A percentile compares a stretch with the other conserved stretches of the same genome.
Evolutionary conservation across 2,888 invertebrate genomes (phyloP).

Genomic region (Cataglyphis cursor): DNA sequence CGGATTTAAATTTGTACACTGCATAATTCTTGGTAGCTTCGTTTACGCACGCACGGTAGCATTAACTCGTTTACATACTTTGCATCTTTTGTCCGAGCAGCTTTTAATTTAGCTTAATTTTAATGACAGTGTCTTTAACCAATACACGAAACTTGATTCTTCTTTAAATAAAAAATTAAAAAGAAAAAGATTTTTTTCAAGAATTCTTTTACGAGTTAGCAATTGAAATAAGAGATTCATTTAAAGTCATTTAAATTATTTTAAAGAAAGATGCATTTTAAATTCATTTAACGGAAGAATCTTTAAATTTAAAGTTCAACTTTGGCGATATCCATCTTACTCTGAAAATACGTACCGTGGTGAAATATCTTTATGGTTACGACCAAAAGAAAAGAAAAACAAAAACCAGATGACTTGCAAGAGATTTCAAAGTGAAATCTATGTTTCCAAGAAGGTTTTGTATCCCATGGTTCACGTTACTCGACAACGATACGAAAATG

Average conservation of each 20-base stretch:
- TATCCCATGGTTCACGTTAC: not conserved
- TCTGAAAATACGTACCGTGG: not conserved
- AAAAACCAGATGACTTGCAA: conserved; percentile 5
- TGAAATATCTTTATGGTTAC: not conserved
- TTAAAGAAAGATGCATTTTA: not conserved
- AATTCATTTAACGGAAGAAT: not conserved
- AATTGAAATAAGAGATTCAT: not conserved
- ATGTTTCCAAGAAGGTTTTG: not conserved
- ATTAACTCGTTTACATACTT: conserved; percentile 21
- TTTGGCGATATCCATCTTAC: not conserved
- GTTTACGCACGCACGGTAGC: conserved; percentile 6
- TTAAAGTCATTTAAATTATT: not conserved
- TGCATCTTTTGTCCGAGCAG: not conserved
- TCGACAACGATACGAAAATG: not conserved
- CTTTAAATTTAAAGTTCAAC: not conserved
- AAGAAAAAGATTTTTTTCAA: not conserved
- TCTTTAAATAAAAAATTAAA: not conserved
- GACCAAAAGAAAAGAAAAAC: not conserved
- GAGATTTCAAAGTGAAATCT: not conserved
- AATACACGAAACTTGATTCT: not conserved
- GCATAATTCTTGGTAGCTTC: conserved; percentile 30
- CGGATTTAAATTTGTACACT: conserved; percentile 4
- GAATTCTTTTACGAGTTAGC: not conserved
- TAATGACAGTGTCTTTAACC: not conserved
- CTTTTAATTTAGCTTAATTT: not conserved